These are phyloP conservation scores for Oeneis ivallda DNA, from an alignment of 2,888 invertebrate species.

Conservation along the genomic window DNA sequence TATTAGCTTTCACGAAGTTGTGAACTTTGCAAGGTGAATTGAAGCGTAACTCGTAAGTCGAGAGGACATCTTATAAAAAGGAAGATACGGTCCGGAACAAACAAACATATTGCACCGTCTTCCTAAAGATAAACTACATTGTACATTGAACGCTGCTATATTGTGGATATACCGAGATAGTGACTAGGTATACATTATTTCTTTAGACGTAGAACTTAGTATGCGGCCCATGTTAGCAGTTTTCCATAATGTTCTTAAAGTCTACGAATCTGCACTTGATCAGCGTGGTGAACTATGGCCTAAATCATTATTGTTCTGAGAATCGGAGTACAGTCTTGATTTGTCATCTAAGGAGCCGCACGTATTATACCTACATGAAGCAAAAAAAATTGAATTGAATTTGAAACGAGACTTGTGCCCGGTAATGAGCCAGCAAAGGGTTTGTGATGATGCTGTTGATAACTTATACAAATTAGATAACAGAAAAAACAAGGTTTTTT, in stretches of 20 bases:
- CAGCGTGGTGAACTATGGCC: too few species aligned
- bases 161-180: neutral
- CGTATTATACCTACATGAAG: too few species aligned
- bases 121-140: slow-evolving; percentile 56
- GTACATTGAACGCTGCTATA: slow-evolving; percentile 30
- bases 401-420: too few species aligned
- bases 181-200: neutral
- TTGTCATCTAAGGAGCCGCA: too few species aligned
- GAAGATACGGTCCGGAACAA: slow-evolving; percentile 67
- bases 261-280: too few species aligned
- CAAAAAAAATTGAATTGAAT: too few species aligned
- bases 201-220: neutral
- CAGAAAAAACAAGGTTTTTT: neutral
- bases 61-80: slow-evolving; percentile 65
- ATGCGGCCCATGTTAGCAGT: too few species aligned
- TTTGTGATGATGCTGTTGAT: too few species aligned
- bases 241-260: too few species aligned
- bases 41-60: slow-evolving; percentile 55
- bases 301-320: too few species aligned
- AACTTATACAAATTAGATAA: neutral
- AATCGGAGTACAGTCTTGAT: too few species aligned
- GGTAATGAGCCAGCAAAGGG: too few species aligned
- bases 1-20: slow-evolving; percentile 50
- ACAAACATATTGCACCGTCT: slow-evolving; percentile 68
- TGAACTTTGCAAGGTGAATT: slow-evolving; percentile 57